phyloP scores from a whole-genome alignment of 2,797 vertebrate species.

The Champsocephalus gunnari region DNA sequence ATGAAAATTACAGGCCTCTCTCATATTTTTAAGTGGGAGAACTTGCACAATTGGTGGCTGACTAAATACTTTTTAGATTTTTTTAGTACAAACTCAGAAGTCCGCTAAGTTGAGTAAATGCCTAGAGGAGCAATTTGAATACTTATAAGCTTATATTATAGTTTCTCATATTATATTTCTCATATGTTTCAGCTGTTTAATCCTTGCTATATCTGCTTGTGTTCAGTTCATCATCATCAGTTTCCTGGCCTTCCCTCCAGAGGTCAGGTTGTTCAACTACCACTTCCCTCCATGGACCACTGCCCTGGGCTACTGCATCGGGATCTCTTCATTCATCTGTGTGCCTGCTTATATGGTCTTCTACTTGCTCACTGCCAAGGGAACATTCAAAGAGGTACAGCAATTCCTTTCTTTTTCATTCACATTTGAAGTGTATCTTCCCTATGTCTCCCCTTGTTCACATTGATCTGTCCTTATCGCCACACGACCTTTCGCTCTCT shows the following conservation, averaged over 20 bases:
- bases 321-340: constrained; percentile 95
- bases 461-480: neutral
- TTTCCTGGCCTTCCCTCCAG: constrained; percentile 92
- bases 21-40: no score
- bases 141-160: no score
- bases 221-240: constrained; percentile 95
- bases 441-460: neutral
- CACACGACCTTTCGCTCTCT: constrained; percentile 1
- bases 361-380: constrained; percentile 89
- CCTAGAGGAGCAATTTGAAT: no score
- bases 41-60: no score
- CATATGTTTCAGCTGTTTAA: no score
- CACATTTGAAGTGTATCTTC: neutral
- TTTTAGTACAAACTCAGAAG: no score
- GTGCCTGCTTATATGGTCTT: constrained; percentile 94
- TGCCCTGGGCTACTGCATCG: constrained; percentile 94
- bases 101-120: no score
- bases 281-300: constrained; percentile 93
- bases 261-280: constrained; percentile 92
- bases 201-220: constrained; percentile 5
- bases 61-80: no score
- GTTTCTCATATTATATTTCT: no score
- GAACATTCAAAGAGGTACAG: constrained; percentile 92
- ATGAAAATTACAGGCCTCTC: no score
- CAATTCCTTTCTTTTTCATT: neutral